Evolutionary conservation across 2,888 invertebrate genomes (phyloP), one percentile per base, ranked within the genome.

Genomic region (Ophion ellenae): DNA sequence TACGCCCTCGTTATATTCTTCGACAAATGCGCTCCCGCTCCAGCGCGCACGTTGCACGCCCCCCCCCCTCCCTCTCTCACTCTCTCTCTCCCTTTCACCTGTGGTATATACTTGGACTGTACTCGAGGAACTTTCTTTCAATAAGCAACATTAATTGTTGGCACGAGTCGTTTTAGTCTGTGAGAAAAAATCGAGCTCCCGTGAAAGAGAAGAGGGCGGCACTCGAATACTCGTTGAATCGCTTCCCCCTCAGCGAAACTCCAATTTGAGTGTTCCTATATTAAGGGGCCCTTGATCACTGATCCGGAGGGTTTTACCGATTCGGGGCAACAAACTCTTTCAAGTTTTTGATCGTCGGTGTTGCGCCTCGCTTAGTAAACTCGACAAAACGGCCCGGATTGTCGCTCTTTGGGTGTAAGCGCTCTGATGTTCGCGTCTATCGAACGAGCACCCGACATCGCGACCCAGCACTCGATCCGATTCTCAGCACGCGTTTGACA

Each of bases 1-100:
- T 77, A 81, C 81, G 53, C 67, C 67, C 77, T 81, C 77, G 84
- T 84, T 84, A 77, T 84, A 81, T 81, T 67, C 71, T 67, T 67
- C 81, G 63, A 84, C 81, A 77, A 81, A 84, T 81, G 24, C 45
- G 24, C 45, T 81, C 69, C 63, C 63, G 28, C 63, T 36, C 32
- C 5, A 5, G 45, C 14, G 2, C 1, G 6, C 78, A n/a, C 32
- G 63, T 67, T 64, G 74, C 32, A 2, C 32, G 32, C 32, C 1
- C 2, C 32, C 3, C 32, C 3, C 32, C 32, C 32, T 32, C 32
- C n/a, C n/a, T n/a, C n/a, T n/a, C n/a, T n/a, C n/a, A n/a, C n/a
- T n/a, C n/a, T 32, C 32, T 79, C 59, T 71, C 36, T 71, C 32
- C 63, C 45, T 47, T 66, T 47, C n/a, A 9, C 20, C 28, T 47